phyloP scores from a whole-genome alignment of 2,888 invertebrate species.

The Protonemura montana region DNA sequence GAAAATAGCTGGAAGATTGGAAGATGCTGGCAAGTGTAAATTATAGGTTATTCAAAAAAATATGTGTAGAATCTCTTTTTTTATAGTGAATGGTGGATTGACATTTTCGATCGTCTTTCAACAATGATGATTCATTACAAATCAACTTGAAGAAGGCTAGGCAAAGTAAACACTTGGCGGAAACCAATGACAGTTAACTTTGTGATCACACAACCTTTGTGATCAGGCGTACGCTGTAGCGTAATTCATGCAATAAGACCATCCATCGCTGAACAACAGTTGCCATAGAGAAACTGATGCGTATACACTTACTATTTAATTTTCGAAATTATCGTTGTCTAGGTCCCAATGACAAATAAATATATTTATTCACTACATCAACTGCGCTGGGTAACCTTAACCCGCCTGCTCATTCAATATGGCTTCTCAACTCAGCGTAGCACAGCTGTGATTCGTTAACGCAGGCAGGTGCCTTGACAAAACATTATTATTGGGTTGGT shows the following conservation, averaged over 20 bases:
- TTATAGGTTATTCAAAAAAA: background rate
- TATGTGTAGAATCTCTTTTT: background rate
- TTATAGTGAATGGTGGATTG: background rate
- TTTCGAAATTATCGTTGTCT: background rate
- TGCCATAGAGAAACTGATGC: background rate
- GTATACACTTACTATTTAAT: background rate
- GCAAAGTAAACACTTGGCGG: conserved; percentile 21
- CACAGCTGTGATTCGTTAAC: background rate
- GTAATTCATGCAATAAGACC: background rate
- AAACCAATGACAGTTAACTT: conserved; percentile 27
- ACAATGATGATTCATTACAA: conserved; percentile 30
- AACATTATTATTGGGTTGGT: background rate
- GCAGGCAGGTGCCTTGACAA: conserved; percentile 5
- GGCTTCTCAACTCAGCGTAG: background rate
- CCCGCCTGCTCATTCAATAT: conserved; percentile 28
- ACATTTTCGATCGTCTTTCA: background rate
- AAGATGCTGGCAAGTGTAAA: background rate
- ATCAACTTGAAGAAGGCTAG: background rate
- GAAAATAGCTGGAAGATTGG: background rate
- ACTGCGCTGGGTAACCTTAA: background rate
- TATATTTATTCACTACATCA: background rate
- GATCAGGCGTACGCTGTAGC: background rate
- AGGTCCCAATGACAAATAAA: background rate
- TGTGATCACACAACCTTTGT: background rate
- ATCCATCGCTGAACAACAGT: background rate